Percentiles rank a stretch among this genome's conserved stretches.
These are phyloP conservation scores for Eremobia ochroleuca DNA, from an alignment of 2,888 invertebrate genomes.

Conservation along the genomic window DNA sequence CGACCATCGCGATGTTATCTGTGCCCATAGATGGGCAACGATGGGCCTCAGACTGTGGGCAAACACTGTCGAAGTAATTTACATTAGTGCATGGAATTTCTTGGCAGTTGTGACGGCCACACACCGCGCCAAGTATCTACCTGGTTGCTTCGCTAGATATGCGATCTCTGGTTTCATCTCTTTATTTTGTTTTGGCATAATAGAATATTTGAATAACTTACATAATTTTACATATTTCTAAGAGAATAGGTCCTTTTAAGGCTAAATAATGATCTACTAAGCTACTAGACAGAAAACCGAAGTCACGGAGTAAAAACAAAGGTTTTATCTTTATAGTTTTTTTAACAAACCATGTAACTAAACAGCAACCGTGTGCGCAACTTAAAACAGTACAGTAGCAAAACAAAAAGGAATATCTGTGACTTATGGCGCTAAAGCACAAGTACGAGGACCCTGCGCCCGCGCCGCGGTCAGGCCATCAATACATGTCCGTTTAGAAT, in stretches of 20 bases:
- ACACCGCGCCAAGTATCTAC: slow-evolving; percentile 48
- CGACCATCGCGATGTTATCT: slow-evolving; percentile 66
- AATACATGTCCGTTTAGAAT: slow-evolving; percentile 58
- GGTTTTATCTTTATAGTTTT: neutral
- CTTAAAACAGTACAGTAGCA: slow-evolving; percentile 10
- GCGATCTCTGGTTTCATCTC: slow-evolving; percentile 30
- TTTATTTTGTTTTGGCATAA: slow-evolving; percentile 43
- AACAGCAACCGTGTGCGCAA: neutral
- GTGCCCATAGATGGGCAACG: slow-evolving; percentile 63
- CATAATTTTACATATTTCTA: slow-evolving; percentile 28
- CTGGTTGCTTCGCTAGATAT: slow-evolving; percentile 49
- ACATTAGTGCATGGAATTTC: slow-evolving; percentile 62
- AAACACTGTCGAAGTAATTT: slow-evolving; percentile 63
- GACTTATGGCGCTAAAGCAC: slow-evolving; percentile 12
- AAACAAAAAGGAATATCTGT: neutral
- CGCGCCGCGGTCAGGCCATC: slow-evolving; percentile 32
- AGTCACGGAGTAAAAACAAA: too few species aligned
- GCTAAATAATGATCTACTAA: slow-evolving; percentile 1
- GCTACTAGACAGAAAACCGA: neutral
- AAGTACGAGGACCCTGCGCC: neutral
- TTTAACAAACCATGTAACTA: neutral
- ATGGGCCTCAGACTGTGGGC: slow-evolving; percentile 59
- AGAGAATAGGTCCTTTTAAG: neutral
- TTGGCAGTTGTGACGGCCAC: slow-evolving; percentile 49
- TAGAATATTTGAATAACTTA: slow-evolving; percentile 31